Conservation (phyloP, 2,888 invertebrate genomes). For the Papilio demoleus region DNA sequence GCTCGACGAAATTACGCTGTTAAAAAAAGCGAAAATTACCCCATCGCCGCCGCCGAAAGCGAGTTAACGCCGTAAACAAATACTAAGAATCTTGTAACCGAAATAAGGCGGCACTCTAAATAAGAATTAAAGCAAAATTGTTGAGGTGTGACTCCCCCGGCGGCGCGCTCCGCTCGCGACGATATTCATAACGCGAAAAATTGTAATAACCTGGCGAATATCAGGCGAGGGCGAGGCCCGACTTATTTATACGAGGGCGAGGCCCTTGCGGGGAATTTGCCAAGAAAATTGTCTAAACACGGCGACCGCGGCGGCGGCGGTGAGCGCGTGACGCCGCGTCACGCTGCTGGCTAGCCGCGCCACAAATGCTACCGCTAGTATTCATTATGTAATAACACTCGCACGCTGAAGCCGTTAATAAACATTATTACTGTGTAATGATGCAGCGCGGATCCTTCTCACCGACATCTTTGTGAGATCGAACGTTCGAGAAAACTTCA, state of each 20-base stretch:
- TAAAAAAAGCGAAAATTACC: slow-evolving; percentile 71
- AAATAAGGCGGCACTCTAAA: slow-evolving; percentile 82
- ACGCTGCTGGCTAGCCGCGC: slow-evolving; percentile 24
- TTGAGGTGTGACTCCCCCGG: slow-evolving; percentile 79
- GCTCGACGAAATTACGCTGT: slow-evolving; percentile 66
- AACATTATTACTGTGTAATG: slow-evolving; percentile 16
- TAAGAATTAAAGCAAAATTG: slow-evolving; percentile 83
- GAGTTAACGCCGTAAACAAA: slow-evolving; percentile 79
- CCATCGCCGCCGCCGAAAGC: slow-evolving; percentile 63
- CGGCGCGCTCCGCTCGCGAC: slow-evolving; percentile 65
- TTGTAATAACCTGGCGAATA: slow-evolving; percentile 81
- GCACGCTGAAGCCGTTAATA: slow-evolving; percentile 18
- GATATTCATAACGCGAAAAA: slow-evolving; percentile 84
- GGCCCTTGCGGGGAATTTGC: slow-evolving; percentile 66
- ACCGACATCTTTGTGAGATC: slow-evolving; percentile 1
- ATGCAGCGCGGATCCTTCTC: slow-evolving; percentile 3
- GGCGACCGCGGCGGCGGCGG: slow-evolving; percentile 53
- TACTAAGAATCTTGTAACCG: slow-evolving; percentile 82
- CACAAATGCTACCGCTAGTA: slow-evolving; percentile 18
- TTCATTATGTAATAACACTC: slow-evolving; percentile 30
- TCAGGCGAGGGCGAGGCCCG: slow-evolving; percentile 67
- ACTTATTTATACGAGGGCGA: slow-evolving; percentile 70
- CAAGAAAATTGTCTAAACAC: slow-evolving; percentile 80
- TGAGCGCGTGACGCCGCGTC: slow-evolving; percentile 41
- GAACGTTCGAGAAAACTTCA: slow-evolving; percentile 14